Evolutionary conservation across 2,888 invertebrate species (phyloP), one percentile per base, ranked within the genome.

Genomic region (Melinopterus prodromus): DNA sequence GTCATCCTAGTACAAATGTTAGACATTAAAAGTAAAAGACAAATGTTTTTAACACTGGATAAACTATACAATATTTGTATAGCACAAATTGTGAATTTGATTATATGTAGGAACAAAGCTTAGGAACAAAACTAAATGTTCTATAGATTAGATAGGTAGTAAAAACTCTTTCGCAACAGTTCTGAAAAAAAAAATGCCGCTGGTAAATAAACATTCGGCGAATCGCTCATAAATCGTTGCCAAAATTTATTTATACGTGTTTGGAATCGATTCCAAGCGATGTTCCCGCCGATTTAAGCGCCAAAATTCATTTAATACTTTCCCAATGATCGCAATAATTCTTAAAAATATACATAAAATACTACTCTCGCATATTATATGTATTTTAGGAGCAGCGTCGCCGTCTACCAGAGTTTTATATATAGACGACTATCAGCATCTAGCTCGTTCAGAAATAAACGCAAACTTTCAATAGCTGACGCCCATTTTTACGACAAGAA

Each of bases 231-330:
- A 53, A 53, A 53, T 53, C 53, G 7, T 53, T 53, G 53, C 53
- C 53, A 53, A 53, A 53, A 53, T 12, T 53, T 53, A 53, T 53
- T 53, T 53, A 53, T 53, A 53, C 53, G 53, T 53, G 53, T 53
- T 53, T 53, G 53, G 53, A 53, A 53, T 53, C 53, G 53, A 53
- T 53, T 53, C 53, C 53, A 53, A 53, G 53, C 53, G 53, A 53
- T 53, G 53, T 53, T 53, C 53, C 53, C 5, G 53, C 53, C 53
- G 53, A 53, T 53, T 53, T 53, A 9, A 53, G 53, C 53, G 53
- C 53, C 53, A 53, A 53, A 53, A 53, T 26, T 53, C 53, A 53
- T 12, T 53, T 53, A 53, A 53, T 53, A 53, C 53, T 53, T 53
- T 53, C 7, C 53, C 53, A 12, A 53, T 53, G 53, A 53, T 53